These are phyloP conservation scores for Heliconius aoede DNA, from an alignment of 2,888 invertebrate genomes.

Conservation along the genomic window DNA sequence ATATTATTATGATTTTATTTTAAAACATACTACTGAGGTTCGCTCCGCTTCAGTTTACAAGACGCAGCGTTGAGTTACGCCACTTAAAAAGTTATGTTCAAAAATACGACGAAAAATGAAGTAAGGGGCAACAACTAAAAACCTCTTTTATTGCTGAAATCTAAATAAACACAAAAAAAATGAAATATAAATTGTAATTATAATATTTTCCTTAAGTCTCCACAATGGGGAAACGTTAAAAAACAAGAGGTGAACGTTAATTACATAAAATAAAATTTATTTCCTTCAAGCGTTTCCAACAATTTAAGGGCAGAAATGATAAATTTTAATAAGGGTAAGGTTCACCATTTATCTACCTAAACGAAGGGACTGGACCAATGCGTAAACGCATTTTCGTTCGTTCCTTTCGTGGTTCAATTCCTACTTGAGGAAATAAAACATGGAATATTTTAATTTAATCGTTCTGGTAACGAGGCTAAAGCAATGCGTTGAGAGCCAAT, in stretches of 20 bases:
- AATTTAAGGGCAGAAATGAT: constrained; percentile 35
- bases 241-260: constrained; percentile 15
- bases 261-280: constrained; percentile 20
- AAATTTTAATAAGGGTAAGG: constrained; percentile 50
- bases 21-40: too few species aligned
- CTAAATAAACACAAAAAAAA: too few species aligned
- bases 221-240: background rate
- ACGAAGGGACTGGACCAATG: constrained; percentile 36
- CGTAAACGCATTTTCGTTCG: background rate
- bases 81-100: too few species aligned
- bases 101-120: too few species aligned
- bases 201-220: background rate
- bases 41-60: too few species aligned
- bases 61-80: too few species aligned
- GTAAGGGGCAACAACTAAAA: too few species aligned
- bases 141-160: too few species aligned
- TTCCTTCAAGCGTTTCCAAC: constrained; percentile 26
- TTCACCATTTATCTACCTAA: constrained; percentile 47
- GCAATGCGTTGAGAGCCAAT: too few species aligned
- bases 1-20: too few species aligned
- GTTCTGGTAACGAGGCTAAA: background rate
- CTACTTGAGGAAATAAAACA: background rate
- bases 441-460: background rate
- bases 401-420: too few species aligned
- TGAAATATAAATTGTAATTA: background rate